Conservation (phyloP, 2,113 vertebrate genomes). For the Alouatta palliata region DNA sequence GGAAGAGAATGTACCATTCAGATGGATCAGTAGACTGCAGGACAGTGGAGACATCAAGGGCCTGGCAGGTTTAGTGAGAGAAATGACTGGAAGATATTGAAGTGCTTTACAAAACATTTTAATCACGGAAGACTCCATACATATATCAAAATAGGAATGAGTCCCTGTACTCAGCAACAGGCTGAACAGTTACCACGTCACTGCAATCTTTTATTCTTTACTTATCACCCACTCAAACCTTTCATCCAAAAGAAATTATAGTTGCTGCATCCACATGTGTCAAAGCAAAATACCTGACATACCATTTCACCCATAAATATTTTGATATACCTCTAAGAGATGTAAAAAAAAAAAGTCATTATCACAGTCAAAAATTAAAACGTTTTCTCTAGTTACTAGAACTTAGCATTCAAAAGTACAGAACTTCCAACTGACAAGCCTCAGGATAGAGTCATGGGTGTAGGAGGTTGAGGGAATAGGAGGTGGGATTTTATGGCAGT, state of each 20-base stretch:
- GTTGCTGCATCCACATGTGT: not conserved
- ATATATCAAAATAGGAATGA: not conserved
- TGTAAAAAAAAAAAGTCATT: not conserved
- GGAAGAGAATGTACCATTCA: not conserved
- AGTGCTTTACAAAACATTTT: not conserved
- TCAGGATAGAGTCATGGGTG: not conserved
- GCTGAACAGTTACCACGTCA: not conserved
- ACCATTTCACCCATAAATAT: not conserved
- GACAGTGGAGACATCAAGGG: not conserved
- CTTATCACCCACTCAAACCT: not conserved
- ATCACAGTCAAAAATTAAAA: not conserved
- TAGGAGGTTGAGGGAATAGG: not conserved
- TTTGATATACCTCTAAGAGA: not conserved
- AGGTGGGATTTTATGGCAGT: too few species aligned
- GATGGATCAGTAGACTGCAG: not conserved
- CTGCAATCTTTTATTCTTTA: not conserved
- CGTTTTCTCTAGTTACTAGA: not conserved
- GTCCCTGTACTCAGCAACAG: not conserved
- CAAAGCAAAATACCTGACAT: not conserved
- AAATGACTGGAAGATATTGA: not conserved
- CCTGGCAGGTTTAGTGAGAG: not conserved
- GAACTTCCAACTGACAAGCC: not conserved
- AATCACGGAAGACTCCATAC: not conserved
- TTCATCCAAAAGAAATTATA: not conserved
- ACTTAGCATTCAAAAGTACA: not conserved